Evolutionary conservation across 2,113 vertebrate species (phyloP).

Genomic region (Lates calcarifer): DNA sequence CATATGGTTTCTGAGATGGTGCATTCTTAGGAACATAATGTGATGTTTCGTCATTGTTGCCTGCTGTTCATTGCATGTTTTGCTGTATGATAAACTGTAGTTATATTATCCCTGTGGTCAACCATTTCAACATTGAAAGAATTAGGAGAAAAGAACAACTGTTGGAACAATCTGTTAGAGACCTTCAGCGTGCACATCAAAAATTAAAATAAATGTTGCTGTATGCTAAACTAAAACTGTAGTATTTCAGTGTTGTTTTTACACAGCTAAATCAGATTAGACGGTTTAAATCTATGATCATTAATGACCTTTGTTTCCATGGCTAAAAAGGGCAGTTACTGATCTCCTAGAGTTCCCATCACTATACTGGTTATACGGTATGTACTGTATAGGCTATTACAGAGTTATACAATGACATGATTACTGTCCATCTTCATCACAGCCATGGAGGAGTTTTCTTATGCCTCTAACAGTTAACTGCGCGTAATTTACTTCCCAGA

Average conservation of each 20-base stretch:
- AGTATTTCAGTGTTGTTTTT: background rate
- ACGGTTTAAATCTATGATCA: background rate
- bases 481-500: background rate
- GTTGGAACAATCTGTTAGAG: background rate
- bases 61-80: slow-evolving; percentile 3
- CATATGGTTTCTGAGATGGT: background rate
- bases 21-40: background rate
- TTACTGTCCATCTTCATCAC: background rate
- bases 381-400: background rate
- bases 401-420: background rate
- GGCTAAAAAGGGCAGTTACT: background rate
- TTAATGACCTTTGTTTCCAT: background rate
- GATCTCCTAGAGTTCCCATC: background rate
- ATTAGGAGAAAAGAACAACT: background rate
- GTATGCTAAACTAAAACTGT: background rate
- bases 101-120: slow-evolving; percentile 23
- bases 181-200: background rate
- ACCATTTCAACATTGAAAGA: background rate
- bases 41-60: background rate
- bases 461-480: background rate
- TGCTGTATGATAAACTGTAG: background rate
- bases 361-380: background rate
- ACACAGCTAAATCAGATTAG: background rate
- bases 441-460: background rate
- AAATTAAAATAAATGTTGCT: slow-evolving; percentile 39